Evolutionary conservation across 2,113 vertebrate species (phyloP).

Genomic region (Ciconia stormi): DNA sequence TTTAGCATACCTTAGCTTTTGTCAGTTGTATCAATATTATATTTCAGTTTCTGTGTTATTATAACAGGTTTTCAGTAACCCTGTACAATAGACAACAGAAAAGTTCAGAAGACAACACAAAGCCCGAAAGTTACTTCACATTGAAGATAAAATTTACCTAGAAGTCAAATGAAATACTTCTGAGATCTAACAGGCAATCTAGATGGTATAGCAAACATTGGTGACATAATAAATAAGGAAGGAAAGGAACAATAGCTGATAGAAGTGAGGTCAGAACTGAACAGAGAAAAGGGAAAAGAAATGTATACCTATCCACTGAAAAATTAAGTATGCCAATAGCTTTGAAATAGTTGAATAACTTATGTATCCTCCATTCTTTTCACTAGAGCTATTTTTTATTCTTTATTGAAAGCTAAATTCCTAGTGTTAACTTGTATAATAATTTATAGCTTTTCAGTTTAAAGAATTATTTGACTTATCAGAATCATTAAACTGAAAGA

Average conservation of each 20-base stretch:
- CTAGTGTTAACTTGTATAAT: not conserved
- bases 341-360: not conserved
- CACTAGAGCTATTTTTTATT: not conserved
- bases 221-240: not conserved
- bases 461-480: not conserved
- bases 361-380: not conserved
- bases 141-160: not conserved
- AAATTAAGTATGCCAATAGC: not conserved
- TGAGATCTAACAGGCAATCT: not conserved
- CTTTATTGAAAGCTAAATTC: not conserved
- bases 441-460: not conserved
- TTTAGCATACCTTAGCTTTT: not conserved
- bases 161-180: not conserved
- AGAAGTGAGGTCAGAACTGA: not conserved
- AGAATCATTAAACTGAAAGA: not conserved
- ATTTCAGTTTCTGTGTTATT: not conserved
- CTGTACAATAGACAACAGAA: not conserved
- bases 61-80: not conserved
- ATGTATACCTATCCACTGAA: not conserved
- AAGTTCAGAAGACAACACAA: not conserved
- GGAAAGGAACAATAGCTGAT: not conserved
- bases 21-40: not conserved
- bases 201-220: not conserved
- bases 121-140: not conserved
- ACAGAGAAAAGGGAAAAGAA: not conserved